phyloP scores from a whole-genome alignment of 1,140 invertebrate genomes.

The Riptortus pedestris region DNA sequence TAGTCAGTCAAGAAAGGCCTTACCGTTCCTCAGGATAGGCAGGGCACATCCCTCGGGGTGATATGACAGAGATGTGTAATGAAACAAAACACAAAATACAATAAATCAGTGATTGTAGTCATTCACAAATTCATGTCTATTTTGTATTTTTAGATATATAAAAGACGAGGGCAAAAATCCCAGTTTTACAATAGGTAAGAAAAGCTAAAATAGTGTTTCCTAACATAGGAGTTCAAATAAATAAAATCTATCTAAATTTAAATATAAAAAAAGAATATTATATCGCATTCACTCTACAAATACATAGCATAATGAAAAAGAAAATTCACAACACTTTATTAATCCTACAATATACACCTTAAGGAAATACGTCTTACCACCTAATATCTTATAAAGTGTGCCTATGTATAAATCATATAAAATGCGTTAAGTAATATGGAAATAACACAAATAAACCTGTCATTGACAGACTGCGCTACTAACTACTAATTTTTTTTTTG shows the following conservation, averaged over 20 bases:
- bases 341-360: constrained; percentile 1
- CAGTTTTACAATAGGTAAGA: too few species aligned
- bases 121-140: not conserved
- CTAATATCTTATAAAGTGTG: not conserved
- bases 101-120: not conserved
- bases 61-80: constrained; percentile 17
- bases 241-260: constrained; percentile 7
- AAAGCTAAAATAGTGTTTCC: too few species aligned
- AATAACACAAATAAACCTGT: constrained; percentile 5
- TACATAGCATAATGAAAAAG: not conserved
- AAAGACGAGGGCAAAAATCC: too few species aligned
- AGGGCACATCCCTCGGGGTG: constrained; percentile 13
- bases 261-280: not conserved
- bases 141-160: too few species aligned
- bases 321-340: constrained; percentile 10
- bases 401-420: constrained; percentile 2
- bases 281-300: not conserved
- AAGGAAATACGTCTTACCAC: constrained; percentile 4
- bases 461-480: constrained; percentile 4
- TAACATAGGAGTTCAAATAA: not conserved
- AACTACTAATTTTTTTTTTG: too few species aligned
- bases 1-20: constrained; percentile 14
- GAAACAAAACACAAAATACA: constrained; percentile 20
- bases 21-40: constrained; percentile 15
- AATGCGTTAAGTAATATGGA: constrained; percentile 9